Percentiles rank a stretch among this genome's conserved stretches.
Conservation (phyloP, 2,888 invertebrate genomes). For the Eupithecia dodoneata region DNA sequence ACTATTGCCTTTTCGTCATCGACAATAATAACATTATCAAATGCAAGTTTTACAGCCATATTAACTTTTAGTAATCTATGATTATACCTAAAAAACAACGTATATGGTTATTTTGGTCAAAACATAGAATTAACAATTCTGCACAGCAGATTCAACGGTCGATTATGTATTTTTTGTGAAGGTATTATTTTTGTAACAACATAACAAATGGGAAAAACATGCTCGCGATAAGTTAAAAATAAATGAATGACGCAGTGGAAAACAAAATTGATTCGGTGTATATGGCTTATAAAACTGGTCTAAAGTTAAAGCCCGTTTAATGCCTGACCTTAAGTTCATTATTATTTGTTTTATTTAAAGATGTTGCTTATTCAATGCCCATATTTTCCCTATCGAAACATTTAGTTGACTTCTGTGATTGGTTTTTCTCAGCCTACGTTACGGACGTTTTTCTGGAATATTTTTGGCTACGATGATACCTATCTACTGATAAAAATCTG, state of each 20-base stretch:
- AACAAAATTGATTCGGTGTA: neutral
- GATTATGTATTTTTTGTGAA: neutral
- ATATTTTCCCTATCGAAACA: neutral
- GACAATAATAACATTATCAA: neutral
- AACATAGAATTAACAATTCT: neutral
- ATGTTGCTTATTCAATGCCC: neutral
- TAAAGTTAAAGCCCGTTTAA: neutral
- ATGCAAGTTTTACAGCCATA: neutral
- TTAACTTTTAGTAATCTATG: neutral
- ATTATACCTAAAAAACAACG: neutral
- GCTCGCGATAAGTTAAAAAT: slow-evolving; percentile 32
- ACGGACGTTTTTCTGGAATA: too few relatives aligned
- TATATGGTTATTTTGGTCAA: neutral
- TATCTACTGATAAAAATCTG: too few relatives aligned
- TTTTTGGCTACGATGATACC: too few relatives aligned
- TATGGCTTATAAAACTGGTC: neutral
- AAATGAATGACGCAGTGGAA: slow-evolving; percentile 20
- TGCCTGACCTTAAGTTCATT: neutral
- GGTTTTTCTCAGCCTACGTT: too few relatives aligned
- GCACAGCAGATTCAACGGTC: neutral
- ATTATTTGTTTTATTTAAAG: neutral
- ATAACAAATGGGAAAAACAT: slow-evolving; percentile 21
- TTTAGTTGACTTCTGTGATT: too few relatives aligned
- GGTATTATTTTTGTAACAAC: neutral
- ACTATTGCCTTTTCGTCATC: neutral